A percentile compares a stretch with the other conserved stretches of the same genome.
phyloP scores from a whole-genome alignment of 2,113 vertebrate genomes.

The Sinocyclocheilus grahami region DNA sequence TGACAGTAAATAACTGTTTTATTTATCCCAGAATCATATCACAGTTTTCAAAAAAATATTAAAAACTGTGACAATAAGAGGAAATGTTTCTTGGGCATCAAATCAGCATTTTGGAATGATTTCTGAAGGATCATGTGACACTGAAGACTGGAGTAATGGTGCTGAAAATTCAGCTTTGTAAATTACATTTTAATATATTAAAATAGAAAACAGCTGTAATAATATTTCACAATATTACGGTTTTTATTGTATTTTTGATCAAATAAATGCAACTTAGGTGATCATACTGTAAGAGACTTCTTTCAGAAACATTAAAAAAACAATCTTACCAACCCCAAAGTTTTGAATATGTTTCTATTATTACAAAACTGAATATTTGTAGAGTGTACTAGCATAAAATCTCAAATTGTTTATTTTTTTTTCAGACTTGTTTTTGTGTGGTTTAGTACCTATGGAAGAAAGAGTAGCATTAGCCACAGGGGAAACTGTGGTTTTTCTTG shows the following conservation, averaged over 20 bases:
- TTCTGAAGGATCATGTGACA: no score
- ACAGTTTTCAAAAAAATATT: no score
- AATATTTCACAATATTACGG: not conserved
- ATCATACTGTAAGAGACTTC: not conserved
- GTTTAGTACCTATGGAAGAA: conserved; percentile 70
- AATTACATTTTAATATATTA: no score
- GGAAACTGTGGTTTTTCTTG: conserved; percentile 66
- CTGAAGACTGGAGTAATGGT: no score
- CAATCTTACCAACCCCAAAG: conserved; percentile 11
- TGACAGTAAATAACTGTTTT: no score
- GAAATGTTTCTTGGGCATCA: no score
- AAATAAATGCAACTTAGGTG: not conserved
- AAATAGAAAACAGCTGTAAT: not conserved
- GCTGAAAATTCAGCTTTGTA: no score
- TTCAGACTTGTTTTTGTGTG: conserved; percentile 3
- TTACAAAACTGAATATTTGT: not conserved
- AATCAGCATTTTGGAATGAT: no score
- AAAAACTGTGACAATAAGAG: no score
- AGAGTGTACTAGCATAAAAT: not conserved
- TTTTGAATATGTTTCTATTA: conserved; percentile 53
- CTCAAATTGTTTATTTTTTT: not conserved
- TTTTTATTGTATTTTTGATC: not conserved
- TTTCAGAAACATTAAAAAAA: no score
- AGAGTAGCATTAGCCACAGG: conserved; percentile 74
- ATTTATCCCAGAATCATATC: no score